Evolutionary conservation across 2,888 invertebrate genomes (phyloP), one percentile per base, ranked within the genome.

Genomic region (Rotaria sp.): DNA sequence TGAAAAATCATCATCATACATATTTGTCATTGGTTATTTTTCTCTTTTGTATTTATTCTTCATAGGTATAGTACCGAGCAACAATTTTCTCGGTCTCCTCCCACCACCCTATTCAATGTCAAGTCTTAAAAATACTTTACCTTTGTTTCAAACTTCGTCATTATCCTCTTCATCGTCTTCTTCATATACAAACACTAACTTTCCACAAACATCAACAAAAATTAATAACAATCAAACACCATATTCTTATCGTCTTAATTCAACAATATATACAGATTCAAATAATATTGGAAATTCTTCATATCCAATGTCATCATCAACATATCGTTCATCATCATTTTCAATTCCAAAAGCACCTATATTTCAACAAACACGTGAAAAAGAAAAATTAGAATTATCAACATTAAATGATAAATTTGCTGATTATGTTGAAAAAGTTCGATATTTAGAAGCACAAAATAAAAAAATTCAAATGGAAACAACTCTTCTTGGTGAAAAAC

Each of bases 381-480:
- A 85, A 57, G 87, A 87, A 75, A 87, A 87, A 48, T 84, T 85
- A 45, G 87, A 87, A 84, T 57, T 87, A 35, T 50, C 50, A 48
- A 84, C 85, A 52, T 84, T 92, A 88, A 92, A 92, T 89, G 92
- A 92, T 88, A 89, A 92, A 85, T 91, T 92, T 86, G 92, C 92
- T 87, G 90, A 89, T 89, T 92, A 92, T 89, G 92, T 92, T 88
- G 92, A 92, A 90, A 74, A 88, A 75, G 90, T 90, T 35, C 88
- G 91, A 84, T 92, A 91, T 88, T 88, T 91, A 86, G 91, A 91
- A 88, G 91, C 91, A 26, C 91, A 91, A 88, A 91, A 91, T 89
- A 88, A 89, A 85, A 90, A 91, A 87, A 87, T 91, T 75, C 90
- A 89, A 80, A 88, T 88, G n/a, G 91, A 91, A 87, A 87, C 91